Percentiles rank a stretch among this genome's conserved stretches.
phyloP scores from a whole-genome alignment of 2,888 invertebrate species.

The Cacoxenus indagator region DNA sequence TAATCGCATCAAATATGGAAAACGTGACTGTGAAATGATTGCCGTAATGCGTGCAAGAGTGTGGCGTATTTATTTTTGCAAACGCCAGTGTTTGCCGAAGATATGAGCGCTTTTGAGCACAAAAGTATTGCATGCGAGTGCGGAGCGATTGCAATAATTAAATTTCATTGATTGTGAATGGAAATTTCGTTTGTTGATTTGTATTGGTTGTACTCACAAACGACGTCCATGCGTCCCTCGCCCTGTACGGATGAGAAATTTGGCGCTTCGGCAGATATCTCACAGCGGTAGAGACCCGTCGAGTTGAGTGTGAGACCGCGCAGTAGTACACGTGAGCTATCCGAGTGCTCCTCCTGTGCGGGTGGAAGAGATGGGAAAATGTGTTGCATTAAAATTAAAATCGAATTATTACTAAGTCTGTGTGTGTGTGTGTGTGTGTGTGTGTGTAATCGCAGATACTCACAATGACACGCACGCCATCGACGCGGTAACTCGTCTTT shows the following conservation, averaged over 20 bases:
- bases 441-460: constrained; percentile 63
- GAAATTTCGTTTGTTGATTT: background rate
- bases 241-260: constrained; percentile 82
- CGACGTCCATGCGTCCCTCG: constrained; percentile 84
- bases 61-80: constrained; percentile 12
- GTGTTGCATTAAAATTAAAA: background rate
- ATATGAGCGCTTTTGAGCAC: background rate
- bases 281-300: constrained; percentile 81
- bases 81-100: background rate
- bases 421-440: too few relatives aligned
- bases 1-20: constrained; percentile 19
- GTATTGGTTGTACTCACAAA: constrained; percentile 76
- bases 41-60: too few relatives aligned
- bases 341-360: constrained; percentile 77
- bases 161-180: constrained; percentile 7
- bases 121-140: background rate
- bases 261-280: constrained; percentile 84
- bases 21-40: constrained; percentile 40
- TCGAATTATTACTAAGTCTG: background rate
- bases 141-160: background rate
- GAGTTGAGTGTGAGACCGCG: constrained; percentile 79
- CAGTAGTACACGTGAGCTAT: constrained; percentile 77
- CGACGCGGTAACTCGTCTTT: constrained; percentile 79
- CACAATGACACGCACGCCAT: constrained; percentile 77
- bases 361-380: constrained; percentile 25